Conservation (phyloP, 1,140 invertebrate genomes). For the Neocloeon triangulifer region DNA sequence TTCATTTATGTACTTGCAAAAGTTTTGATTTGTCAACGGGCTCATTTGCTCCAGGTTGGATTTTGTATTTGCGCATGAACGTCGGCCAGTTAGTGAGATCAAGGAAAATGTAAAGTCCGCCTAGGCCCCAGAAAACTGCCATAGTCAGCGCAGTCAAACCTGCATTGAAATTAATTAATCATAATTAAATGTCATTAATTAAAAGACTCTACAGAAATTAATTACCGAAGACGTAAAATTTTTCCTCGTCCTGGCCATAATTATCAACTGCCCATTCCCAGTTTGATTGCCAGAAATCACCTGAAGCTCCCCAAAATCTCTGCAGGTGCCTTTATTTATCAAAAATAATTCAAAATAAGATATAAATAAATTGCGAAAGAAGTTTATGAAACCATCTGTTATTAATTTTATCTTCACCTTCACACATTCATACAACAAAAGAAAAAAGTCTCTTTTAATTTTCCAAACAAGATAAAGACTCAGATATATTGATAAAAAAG, state of each 20-base stretch:
- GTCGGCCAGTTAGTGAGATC: slow-evolving; percentile 18
- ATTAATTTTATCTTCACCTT: no score
- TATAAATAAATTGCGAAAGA: no score
- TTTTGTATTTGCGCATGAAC: slow-evolving; percentile 18
- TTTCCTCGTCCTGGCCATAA: slow-evolving; percentile 16
- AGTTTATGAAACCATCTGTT: no score
- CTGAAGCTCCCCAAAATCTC: slow-evolving; percentile 24
- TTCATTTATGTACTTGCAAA: slow-evolving; percentile 12
- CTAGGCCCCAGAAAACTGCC: slow-evolving; percentile 17
- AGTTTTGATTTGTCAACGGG: slow-evolving; percentile 11
- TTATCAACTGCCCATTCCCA: slow-evolving; percentile 18
- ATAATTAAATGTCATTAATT: no score
- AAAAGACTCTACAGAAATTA: no score
- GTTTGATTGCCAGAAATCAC: slow-evolving; percentile 23
- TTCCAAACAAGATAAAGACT: no score
- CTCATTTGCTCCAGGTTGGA: slow-evolving; percentile 13
- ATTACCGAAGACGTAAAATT: slow-evolving; percentile 15
- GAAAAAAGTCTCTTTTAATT: no score
- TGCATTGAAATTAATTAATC: no score
- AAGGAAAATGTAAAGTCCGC: slow-evolving; percentile 15
- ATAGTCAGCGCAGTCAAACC: slow-evolving; percentile 11
- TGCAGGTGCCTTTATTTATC: slow-evolving; percentile 28
- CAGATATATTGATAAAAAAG: no score
- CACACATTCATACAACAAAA: no score
- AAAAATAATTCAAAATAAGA: no score